Conservation (phyloP, 2,113 vertebrate species). For the Tichodroma muraria region DNA sequence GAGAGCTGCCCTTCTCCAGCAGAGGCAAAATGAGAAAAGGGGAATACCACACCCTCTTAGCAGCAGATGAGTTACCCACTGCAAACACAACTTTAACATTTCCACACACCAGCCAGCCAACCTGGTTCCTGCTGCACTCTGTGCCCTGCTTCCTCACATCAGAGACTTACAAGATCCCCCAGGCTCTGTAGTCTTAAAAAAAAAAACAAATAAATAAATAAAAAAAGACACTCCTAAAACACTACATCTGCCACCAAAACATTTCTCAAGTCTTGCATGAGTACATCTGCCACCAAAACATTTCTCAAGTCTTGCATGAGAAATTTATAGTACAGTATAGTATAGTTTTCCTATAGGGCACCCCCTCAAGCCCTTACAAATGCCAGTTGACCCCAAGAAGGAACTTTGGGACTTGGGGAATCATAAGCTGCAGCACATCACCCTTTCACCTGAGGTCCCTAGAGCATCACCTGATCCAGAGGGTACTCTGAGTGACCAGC, state of each 20-base stretch:
- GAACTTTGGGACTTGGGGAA: neutral
- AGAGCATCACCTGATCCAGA: neutral
- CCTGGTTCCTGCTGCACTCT: neutral
- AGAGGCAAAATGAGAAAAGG: neutral
- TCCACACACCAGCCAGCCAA: neutral
- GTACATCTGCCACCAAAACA: neutral
- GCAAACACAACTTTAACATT: accelerated
- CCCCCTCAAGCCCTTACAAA: neutral
- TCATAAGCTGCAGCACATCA: neutral
- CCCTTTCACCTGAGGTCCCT: neutral
- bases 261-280: neutral
- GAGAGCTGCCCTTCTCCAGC: neutral
- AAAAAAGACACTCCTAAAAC: neutral
- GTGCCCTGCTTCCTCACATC: neutral
- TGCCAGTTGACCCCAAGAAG: neutral
- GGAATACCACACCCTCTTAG: neutral
- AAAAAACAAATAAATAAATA: neutral
- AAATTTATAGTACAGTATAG: neutral
- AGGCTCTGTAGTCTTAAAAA: neutral
- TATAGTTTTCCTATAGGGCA: neutral
- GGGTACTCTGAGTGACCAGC: neutral
- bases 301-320: neutral
- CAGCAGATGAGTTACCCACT: neutral
- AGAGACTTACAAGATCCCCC: neutral
- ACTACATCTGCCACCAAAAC: neutral